Evolutionary conservation across 2,888 invertebrate species (phyloP).

Genomic region (Pomacea canaliculata): DNA sequence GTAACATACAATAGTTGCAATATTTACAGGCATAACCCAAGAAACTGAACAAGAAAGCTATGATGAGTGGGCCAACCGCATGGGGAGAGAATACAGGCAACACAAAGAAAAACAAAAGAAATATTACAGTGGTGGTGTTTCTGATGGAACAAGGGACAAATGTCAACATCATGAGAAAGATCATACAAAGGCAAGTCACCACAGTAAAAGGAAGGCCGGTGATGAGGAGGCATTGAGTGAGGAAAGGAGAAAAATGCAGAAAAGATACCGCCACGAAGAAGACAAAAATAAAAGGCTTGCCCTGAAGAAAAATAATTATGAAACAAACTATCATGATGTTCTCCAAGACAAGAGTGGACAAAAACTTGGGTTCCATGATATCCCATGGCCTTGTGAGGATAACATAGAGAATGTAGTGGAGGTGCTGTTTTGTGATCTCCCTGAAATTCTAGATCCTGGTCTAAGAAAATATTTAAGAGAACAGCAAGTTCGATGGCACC

Average conservation of each 20-base stretch:
- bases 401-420: constrained; percentile 38
- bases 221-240: constrained; percentile 34
- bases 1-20: not conserved
- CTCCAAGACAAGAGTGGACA: constrained; percentile 30
- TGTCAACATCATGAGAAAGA: constrained; percentile 1
- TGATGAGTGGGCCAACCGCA: constrained; percentile 56
- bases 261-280: constrained; percentile 42
- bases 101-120: constrained; percentile 14
- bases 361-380: constrained; percentile 45
- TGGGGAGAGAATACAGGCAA: constrained; percentile 41
- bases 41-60: constrained; percentile 44
- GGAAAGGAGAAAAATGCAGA: constrained; percentile 46
- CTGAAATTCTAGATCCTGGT: constrained; percentile 21
- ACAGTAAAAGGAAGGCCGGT: not conserved
- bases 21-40: constrained; percentile 38
- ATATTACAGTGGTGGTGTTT: constrained; percentile 17
- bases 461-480: constrained; percentile 50
- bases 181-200: not conserved
- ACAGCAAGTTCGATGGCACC: constrained; percentile 65
- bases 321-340: constrained; percentile 41
- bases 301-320: constrained; percentile 33
- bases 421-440: constrained; percentile 52
- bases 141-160: constrained; percentile 29
- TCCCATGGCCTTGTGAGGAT: constrained; percentile 59
- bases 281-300: constrained; percentile 28